Percentiles rank a stretch among this genome's conserved stretches.
phyloP scores from a whole-genome alignment of 2,797 vertebrate species.

The Furcifer pardalis region DNA sequence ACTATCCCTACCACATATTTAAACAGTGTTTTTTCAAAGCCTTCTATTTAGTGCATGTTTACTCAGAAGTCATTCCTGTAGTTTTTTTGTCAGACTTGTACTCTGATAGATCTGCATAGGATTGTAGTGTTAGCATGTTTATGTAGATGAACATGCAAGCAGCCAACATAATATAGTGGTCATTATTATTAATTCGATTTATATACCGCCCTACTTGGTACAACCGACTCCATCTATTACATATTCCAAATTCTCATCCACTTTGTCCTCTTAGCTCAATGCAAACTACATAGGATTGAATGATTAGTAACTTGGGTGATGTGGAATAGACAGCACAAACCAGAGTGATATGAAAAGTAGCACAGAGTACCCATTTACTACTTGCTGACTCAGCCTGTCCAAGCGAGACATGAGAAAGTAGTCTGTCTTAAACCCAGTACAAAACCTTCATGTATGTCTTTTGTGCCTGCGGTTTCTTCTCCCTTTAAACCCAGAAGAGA shows the following conservation, averaged over 20 bases:
- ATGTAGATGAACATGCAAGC: neutral
- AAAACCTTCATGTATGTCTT: neutral
- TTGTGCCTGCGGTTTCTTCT: neutral
- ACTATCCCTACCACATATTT: neutral
- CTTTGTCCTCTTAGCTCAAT: neutral
- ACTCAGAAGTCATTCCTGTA: neutral
- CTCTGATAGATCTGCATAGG: neutral
- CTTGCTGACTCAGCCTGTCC: too few species aligned
- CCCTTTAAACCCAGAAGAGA: neutral
- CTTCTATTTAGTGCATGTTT: neutral
- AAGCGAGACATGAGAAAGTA: neutral
- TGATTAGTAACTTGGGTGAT: neutral
- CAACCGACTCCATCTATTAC: neutral
- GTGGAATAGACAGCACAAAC: neutral
- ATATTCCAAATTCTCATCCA: neutral
- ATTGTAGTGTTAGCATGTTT: neutral
- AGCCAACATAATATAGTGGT: neutral
- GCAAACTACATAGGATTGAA: neutral
- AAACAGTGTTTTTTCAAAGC: neutral
- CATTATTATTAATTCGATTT: too few species aligned
- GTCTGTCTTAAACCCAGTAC: neutral
- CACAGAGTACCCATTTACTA: neutral
- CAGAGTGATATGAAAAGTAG: neutral
- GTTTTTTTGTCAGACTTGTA: neutral
- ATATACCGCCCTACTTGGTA: too few species aligned